A percentile compares a stretch with the other conserved stretches of the same genome.
phyloP scores from a whole-genome alignment of 2,113 vertebrate species.

The Fulica atra region DNA sequence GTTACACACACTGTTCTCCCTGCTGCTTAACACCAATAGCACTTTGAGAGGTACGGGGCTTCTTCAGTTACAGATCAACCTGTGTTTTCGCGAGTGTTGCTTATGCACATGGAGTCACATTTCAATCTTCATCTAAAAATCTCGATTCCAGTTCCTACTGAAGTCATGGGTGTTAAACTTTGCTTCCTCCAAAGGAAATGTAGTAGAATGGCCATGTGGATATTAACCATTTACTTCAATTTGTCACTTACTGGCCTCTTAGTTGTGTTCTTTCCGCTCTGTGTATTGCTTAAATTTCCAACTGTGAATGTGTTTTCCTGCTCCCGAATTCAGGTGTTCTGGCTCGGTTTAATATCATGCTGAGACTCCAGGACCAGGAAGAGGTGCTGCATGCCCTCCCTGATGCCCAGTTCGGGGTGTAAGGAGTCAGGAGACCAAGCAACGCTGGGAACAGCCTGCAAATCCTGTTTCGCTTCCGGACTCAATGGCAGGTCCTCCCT shows the following conservation, averaged over 20 bases:
- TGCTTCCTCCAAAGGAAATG: neutral
- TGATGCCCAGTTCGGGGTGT: too few relatives aligned
- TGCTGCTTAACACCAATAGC: neutral
- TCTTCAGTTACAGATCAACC: neutral
- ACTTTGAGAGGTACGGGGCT: neutral
- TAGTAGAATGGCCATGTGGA: neutral
- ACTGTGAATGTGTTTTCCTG: neutral
- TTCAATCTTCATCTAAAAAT: neutral
- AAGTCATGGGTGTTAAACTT: neutral
- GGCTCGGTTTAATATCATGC: neutral
- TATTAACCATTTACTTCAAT: neutral
- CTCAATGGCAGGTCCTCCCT: neutral
- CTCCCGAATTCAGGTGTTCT: neutral
- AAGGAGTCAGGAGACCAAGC: neutral
- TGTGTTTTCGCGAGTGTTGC: neutral
- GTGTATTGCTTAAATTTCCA: neutral
- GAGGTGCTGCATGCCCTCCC: neutral
- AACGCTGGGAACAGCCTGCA: fast-evolving
- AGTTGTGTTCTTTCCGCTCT: neutral
- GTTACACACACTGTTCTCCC: fast-evolving
- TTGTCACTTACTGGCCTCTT: neutral
- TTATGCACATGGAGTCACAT: neutral
- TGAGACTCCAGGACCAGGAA: neutral
- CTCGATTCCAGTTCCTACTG: neutral
- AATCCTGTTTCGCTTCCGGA: neutral